These are phyloP conservation scores for Oenanthe melanoleuca DNA, from an alignment of 2,113 vertebrate genomes.

Conservation along the genomic window DNA sequence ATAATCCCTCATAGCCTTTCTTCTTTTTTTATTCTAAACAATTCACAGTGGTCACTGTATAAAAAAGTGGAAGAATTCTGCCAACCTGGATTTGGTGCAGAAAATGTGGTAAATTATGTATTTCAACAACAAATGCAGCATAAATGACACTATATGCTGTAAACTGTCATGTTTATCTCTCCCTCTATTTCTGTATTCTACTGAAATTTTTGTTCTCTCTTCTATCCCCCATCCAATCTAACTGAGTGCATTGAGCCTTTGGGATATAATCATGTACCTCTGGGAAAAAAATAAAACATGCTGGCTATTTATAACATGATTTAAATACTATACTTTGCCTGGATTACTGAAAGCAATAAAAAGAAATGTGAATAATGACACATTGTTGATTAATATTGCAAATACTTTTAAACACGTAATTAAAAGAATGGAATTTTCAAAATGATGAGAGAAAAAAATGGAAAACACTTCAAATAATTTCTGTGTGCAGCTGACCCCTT, in stretches of 20 bases:
- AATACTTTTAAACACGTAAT: neutral
- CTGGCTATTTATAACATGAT: neutral
- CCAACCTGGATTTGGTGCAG: neutral
- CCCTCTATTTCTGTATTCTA: neutral
- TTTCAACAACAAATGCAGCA: neutral
- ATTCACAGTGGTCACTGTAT: neutral
- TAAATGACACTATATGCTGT: neutral
- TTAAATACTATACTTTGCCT: neutral
- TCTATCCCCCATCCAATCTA: neutral
- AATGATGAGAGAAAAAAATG: neutral
- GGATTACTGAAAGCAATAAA: neutral
- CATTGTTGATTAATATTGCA: neutral
- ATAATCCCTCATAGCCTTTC: neutral
- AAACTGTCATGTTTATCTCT: neutral
- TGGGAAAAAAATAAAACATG: neutral
- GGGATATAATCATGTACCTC: neutral
- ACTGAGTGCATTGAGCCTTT: neutral
- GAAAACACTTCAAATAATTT: neutral
- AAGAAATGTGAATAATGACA: neutral
- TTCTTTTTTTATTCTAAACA: neutral
- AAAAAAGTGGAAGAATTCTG: neutral
- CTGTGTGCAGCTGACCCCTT: neutral
- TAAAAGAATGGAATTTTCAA: neutral
- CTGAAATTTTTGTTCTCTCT: neutral
- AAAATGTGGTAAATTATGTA: neutral